Conservation (phyloP, 1,140 invertebrate genomes). For the Harlomillsia oculata region DNA sequence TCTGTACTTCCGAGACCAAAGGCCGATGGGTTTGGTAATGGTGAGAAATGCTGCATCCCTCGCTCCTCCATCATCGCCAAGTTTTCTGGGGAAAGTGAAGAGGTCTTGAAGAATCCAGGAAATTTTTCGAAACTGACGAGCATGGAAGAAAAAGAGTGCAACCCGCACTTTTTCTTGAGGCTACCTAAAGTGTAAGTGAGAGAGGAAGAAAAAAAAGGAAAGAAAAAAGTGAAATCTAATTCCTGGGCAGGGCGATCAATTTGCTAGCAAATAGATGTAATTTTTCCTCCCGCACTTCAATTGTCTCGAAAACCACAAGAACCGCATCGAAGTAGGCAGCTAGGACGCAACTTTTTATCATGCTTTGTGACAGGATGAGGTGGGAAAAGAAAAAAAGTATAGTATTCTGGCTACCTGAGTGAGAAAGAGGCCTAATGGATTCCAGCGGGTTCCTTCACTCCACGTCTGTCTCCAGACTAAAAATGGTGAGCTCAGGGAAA, state of each 20-base stretch:
- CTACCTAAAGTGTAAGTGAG: background rate
- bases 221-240: slow-evolving; percentile 6
- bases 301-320: slow-evolving; percentile 6
- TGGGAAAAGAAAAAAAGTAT: background rate
- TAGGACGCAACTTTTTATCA: too few species aligned
- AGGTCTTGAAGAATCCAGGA: background rate
- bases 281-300: slow-evolving; percentile 15
- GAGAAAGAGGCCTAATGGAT: background rate
- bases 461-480: background rate
- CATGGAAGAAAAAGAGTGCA: background rate
- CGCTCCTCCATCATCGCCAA: background rate
- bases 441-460: background rate
- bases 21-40: too few species aligned
- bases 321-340: background rate
- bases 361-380: too few species aligned
- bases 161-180: background rate
- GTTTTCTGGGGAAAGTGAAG: background rate
- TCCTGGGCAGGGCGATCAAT: slow-evolving; percentile 12
- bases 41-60: slow-evolving; percentile 4
- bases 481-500: too few species aligned
- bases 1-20: too few species aligned
- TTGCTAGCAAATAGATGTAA: slow-evolving; percentile 17
- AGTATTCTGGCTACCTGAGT: too few species aligned
- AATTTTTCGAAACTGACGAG: background rate
- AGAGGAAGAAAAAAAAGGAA: background rate